Percentiles rank a stretch among this genome's conserved stretches.
Conservation (phyloP, 2,113 vertebrate genomes). For the Toxotes chatareus region DNA sequence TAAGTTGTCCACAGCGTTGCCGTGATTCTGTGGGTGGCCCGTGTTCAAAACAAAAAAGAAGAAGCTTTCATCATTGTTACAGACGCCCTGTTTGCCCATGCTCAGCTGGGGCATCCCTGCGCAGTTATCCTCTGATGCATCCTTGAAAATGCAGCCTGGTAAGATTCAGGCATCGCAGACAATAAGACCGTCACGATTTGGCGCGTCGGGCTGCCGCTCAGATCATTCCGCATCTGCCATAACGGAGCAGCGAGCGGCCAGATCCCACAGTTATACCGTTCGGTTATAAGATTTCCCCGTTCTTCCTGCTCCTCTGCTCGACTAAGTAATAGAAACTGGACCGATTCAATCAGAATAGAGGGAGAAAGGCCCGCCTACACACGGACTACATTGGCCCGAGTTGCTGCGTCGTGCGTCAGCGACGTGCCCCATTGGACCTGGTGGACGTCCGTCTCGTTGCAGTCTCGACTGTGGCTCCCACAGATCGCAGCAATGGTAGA, state of each 20-base stretch:
- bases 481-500: conserved; percentile 48
- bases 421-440: conserved; percentile 63
- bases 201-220: neutral
- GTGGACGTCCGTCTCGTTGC: neutral
- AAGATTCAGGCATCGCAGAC: conserved; percentile 30
- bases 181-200: conserved; percentile 13
- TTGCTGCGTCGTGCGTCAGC: neutral
- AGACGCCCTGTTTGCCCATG: conserved; percentile 72
- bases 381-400: conserved; percentile 60
- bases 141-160: conserved; percentile 35
- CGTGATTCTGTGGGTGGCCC: conserved; percentile 57
- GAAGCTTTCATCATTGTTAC: conserved; percentile 59
- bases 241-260: neutral
- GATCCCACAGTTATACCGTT: conserved; percentile 10
- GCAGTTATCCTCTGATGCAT: conserved; percentile 62
- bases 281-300: neutral
- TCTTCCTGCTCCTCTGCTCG: conserved; percentile 39
- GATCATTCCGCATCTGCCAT: conserved; percentile 23
- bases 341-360: conserved; percentile 68
- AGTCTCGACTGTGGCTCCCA: conserved; percentile 9
- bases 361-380: conserved; percentile 57
- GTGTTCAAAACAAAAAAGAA: conserved; percentile 63
- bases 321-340: conserved; percentile 73
- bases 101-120: conserved; percentile 68
- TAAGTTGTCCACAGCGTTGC: conserved; percentile 42